Conservation (phyloP, 2,888 invertebrate genomes). For the Lucinisca nassula region DNA sequence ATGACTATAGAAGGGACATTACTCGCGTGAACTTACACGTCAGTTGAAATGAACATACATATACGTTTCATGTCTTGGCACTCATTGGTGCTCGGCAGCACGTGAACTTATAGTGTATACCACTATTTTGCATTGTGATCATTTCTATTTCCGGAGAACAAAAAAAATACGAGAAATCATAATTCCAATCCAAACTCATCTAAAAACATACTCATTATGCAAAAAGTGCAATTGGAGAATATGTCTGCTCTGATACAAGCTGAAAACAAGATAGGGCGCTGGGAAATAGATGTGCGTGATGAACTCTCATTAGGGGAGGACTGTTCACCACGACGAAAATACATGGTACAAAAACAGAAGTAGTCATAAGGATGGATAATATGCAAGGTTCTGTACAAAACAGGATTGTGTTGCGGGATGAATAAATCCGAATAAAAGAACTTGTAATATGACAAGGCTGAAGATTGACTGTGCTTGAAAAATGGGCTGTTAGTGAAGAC, state of each 20-base stretch:
- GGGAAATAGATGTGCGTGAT: conserved; percentile 4
- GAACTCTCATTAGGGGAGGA: neutral
- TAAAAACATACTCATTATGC: neutral
- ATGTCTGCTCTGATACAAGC: neutral
- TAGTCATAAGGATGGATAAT: conserved; percentile 43
- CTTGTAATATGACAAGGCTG: conserved; percentile 5
- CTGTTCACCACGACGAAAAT: neutral
- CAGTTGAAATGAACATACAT: neutral
- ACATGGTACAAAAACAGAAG: neutral
- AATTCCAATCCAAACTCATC: neutral
- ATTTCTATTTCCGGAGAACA: neutral
- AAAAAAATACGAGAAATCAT: neutral
- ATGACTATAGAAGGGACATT: conserved; percentile 63
- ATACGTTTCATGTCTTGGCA: neutral
- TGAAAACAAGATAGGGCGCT: neutral
- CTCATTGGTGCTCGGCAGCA: conserved; percentile 2
- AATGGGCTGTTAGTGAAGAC: conserved; percentile 30
- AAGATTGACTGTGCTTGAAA: neutral
- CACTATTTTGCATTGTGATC: neutral
- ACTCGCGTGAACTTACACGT: conserved; percentile 27
- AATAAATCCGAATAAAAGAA: conserved; percentile 38
- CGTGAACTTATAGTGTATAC: conserved; percentile 1
- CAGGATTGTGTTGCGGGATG: conserved; percentile 53
- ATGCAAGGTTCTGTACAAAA: conserved; percentile 52
- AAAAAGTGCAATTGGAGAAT: neutral